Base-by-base conservation (phyloP, 2,888 invertebrate genomes). In the Diachrysia chrysitis region DNA sequence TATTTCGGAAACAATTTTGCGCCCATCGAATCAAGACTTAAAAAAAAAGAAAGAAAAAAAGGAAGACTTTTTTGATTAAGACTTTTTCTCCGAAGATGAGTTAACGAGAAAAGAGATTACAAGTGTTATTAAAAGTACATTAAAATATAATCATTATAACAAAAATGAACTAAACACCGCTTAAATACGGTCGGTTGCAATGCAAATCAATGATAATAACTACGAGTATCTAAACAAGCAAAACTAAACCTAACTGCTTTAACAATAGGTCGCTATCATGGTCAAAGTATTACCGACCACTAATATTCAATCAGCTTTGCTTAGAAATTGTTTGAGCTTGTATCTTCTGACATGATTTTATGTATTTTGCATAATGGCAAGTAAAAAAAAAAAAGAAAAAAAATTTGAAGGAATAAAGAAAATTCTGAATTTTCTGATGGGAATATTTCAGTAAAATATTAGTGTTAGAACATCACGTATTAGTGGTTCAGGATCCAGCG, bases 401-500 rank as follows among this genome's bases (percentile, higher is more conserved):
- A n/a, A n/a, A n/a, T n/a, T n/a, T n/a, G n/a, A n/a, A n/a, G n/a
- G n/a, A n/a, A n/a, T n/a, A n/a, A n/a, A n/a, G n/a, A n/a, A n/a
- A n/a, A n/a, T n/a, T n/a, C n/a, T n/a, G n/a, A n/a, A n/a, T n/a
- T 32, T 2, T 32, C 32, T 10, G 32, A 32, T 32, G 32, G 32
- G 10, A 32, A 0, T 10, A 32, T 32, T 42, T n/a, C n/a, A 5
- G 7, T n/a, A 3, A 14, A 37, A 37, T 12, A 37, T 42, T 42
- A 32, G 10, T 16, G 6, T 42, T 0, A 1, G 42, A 42, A 16
- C 5, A 3, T 16, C 16, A 4, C 14, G 1, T 42, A 42, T 42
- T 42, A 42, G 42, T 42, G 42, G n/a, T n/a, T 16, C n/a, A n/a
- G 42, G 42, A 42, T 21, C 48, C 65, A 59, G 57, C 64, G 53